A percentile compares a stretch with the other conserved stretches of the same genome.
phyloP scores from a whole-genome alignment of 2,113 vertebrate genomes.

The Poeciliopsis occidentalis region DNA sequence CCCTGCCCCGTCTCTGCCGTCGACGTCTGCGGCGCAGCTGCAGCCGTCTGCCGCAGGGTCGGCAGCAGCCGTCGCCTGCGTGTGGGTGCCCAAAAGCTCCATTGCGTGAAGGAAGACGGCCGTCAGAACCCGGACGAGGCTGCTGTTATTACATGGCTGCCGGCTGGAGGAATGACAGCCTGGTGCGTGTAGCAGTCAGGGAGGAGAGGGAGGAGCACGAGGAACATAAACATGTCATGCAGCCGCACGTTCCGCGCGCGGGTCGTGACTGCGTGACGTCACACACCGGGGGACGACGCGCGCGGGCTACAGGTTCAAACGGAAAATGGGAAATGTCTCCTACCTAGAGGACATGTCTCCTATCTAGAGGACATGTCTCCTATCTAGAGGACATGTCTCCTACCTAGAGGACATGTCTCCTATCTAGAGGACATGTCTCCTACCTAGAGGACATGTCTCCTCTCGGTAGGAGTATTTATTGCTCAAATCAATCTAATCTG shows the following conservation, averaged over 20 bases:
- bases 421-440: too few relatives aligned
- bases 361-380: too few relatives aligned
- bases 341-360: too few relatives aligned
- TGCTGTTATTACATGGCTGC: constrained; percentile 27
- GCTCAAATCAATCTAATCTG: too few relatives aligned
- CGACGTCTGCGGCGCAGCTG: constrained; percentile 37
- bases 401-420: too few relatives aligned
- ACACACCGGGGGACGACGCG: constrained; percentile 48
- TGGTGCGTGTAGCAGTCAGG: background rate
- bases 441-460: too few relatives aligned
- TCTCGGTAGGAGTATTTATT: too few relatives aligned
- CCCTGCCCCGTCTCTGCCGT: constrained; percentile 46
- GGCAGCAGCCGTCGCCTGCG: constrained; percentile 54
- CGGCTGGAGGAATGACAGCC: constrained; percentile 9
- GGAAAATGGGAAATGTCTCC: too few relatives aligned
- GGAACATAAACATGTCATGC: constrained; percentile 41
- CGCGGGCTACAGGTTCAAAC: constrained; percentile 17
- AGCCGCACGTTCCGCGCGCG: constrained; percentile 17
- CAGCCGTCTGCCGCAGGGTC: constrained; percentile 48
- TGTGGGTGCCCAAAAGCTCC: constrained; percentile 26
- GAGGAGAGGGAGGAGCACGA: constrained; percentile 36
- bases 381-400: too few relatives aligned
- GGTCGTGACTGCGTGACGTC: constrained; percentile 71
- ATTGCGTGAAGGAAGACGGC: background rate
- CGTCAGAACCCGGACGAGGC: background rate